Base-by-base conservation (phyloP, 2,888 invertebrate genomes). In the Peribatodes rhomboidaria region DNA sequence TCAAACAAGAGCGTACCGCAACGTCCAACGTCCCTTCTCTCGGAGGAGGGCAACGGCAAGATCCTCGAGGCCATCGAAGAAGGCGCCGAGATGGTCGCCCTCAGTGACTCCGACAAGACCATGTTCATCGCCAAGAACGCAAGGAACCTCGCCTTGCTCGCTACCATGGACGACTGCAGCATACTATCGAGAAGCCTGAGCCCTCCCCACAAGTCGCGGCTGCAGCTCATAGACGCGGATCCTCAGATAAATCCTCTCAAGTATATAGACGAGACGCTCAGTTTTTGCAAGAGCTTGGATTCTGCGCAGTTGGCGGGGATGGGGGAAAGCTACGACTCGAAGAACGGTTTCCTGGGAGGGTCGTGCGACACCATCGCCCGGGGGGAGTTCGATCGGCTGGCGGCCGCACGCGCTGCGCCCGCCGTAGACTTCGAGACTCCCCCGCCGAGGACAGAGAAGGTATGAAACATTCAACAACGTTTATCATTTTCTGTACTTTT, bases 61-160 rank as follows among this genome's bases (percentile, higher is more conserved):
- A 81, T 88, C 37, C 89, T 96, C 75, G 95, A 96, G 71, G 95
- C 94, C 11, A 96, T 96, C 71, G 94, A 95, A 33, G 96, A 96
- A 87, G 94, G 94, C 69, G 95, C 96, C 22, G 96, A 96, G 85
- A 94, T 96, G 90, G 95, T 95, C 59, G 95, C 95, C 18, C 83
- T 96, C 46, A 95, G 95, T 67, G 94, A 94, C 31, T 88, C 85
- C 10, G 93, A 92, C 68, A 90, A 89, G 74, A 85, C 86, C 41
- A 88, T 93, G 0, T 72, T 84, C 1, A 92, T 89, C 31, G 87
- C 94, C 16, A 85, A 85, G 87, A 91, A 90, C 70, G 93, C 90
- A 1, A 88, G 88, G 73, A 94, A 94, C 76, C 87, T 92, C 70
- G 94, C 93, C 39, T 85, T 93, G 6, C 78, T 94, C 8, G 94